Conservation (phyloP, 2,797 vertebrate species). For the Clarias platycephalus region DNA sequence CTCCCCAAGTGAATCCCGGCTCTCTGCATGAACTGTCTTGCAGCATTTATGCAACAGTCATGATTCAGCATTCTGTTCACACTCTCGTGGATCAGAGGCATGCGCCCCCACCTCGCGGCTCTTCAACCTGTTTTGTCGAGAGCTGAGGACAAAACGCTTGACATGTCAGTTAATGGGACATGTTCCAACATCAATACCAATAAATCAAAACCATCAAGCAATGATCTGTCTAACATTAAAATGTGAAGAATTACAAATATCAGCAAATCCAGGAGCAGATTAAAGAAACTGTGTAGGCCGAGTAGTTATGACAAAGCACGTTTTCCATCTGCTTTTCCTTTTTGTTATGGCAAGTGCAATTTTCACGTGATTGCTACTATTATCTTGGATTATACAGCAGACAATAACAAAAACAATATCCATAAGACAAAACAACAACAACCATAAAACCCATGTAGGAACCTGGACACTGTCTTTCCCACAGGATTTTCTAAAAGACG, state of each 20-base stretch:
- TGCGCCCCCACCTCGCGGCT: constrained; percentile 61
- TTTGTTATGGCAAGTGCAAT: background rate
- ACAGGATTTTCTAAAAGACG: background rate
- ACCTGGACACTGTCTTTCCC: background rate
- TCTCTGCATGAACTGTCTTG: constrained; percentile 32
- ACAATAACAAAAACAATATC: background rate
- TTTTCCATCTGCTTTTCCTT: background rate
- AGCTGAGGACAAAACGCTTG: constrained; percentile 54
- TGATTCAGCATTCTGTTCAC: constrained; percentile 62
- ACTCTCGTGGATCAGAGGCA: constrained; percentile 56
- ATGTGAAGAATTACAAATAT: background rate
- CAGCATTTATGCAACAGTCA: constrained; percentile 44
- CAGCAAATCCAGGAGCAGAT: background rate
- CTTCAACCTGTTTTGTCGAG: constrained; percentile 55
- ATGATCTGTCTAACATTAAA: background rate
- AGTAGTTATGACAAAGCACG: background rate
- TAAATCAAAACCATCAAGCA: constrained; percentile 22
- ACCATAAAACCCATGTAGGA: background rate
- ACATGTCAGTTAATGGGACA: constrained; percentile 16
- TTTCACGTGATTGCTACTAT: background rate
- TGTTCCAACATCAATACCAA: background rate
- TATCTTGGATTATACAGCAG: background rate
- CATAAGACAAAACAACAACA: background rate
- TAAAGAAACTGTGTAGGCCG: too few species aligned
- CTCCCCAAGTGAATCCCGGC: constrained; percentile 12